Conservation (phyloP, 1,140 invertebrate genomes). For the Pissodes strobi region DNA sequence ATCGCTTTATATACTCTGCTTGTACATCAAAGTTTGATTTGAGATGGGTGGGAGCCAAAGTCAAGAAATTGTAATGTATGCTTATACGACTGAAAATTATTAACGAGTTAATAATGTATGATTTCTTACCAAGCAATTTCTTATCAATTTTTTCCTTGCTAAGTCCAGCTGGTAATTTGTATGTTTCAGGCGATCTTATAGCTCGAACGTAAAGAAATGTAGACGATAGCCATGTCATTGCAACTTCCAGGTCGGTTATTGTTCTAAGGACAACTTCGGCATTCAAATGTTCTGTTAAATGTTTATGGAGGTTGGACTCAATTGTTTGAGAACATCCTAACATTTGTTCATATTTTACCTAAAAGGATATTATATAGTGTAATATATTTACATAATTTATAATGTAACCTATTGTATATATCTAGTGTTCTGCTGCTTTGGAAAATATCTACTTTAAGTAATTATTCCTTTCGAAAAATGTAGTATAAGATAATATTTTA, state of each 20-base stretch:
- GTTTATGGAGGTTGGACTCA: constrained; percentile 72
- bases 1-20: no score
- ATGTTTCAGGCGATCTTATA: constrained; percentile 70
- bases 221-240: constrained; percentile 76
- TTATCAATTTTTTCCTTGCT: constrained; percentile 63
- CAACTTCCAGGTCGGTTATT: constrained; percentile 71
- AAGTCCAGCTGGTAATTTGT: constrained; percentile 62
- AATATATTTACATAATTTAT: no score
- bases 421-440: no score
- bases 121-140: constrained; percentile 67
- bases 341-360: constrained; percentile 66
- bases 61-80: no score
- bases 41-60: no score
- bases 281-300: constrained; percentile 78
- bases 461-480: no score
- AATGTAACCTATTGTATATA: no score
- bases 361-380: not conserved
- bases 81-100: no score
- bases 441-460: no score
- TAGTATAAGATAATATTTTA: no score
- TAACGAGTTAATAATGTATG: no score
- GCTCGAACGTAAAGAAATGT: constrained; percentile 79
- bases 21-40: no score
- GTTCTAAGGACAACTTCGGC: constrained; percentile 77
- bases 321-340: constrained; percentile 62